These are phyloP conservation scores for Leptinotarsa lineolata DNA, from an alignment of 1,140 invertebrate genomes.

Conservation along the genomic window DNA sequence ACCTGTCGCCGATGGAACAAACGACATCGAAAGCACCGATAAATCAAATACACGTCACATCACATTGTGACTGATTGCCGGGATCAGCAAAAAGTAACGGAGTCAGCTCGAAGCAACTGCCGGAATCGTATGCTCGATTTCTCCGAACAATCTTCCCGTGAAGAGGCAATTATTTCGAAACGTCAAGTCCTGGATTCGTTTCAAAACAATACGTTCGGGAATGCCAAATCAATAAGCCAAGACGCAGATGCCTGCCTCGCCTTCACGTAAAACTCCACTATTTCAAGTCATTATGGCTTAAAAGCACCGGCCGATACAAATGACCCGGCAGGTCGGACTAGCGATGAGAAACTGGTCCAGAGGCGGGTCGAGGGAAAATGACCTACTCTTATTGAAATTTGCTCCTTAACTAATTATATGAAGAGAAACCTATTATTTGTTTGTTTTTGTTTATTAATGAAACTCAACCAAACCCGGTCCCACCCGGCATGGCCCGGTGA, in stretches of 20 bases:
- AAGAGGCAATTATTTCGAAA: conserved; percentile 24
- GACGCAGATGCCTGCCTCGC: conserved; percentile 38
- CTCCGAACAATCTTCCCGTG: background rate
- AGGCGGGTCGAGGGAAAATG: background rate
- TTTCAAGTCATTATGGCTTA: conserved; percentile 40
- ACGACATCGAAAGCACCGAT: too few relatives aligned
- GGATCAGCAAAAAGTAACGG: background rate
- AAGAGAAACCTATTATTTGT: too few relatives aligned
- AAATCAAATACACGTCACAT: background rate
- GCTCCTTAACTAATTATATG: too few relatives aligned
- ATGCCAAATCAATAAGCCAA: conserved; percentile 43
- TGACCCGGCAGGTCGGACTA: conserved; percentile 44
- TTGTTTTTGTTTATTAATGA: too few relatives aligned
- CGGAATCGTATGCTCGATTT: background rate
- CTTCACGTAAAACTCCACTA: conserved; percentile 46
- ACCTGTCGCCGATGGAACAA: too few relatives aligned
- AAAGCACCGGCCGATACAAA: conserved; percentile 42
- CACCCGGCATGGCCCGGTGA: too few relatives aligned
- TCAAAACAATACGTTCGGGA: conserved; percentile 36
- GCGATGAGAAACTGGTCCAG: conserved; percentile 32
- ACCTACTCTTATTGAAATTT: too few relatives aligned
- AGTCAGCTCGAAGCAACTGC: background rate
- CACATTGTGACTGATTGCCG: background rate
- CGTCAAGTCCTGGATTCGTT: conserved; percentile 15
- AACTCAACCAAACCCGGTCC: too few relatives aligned